Evolutionary conservation across 1,140 invertebrate genomes (phyloP), one percentile per base, ranked within the genome.

Genomic region (Drosophila virilis): DNA sequence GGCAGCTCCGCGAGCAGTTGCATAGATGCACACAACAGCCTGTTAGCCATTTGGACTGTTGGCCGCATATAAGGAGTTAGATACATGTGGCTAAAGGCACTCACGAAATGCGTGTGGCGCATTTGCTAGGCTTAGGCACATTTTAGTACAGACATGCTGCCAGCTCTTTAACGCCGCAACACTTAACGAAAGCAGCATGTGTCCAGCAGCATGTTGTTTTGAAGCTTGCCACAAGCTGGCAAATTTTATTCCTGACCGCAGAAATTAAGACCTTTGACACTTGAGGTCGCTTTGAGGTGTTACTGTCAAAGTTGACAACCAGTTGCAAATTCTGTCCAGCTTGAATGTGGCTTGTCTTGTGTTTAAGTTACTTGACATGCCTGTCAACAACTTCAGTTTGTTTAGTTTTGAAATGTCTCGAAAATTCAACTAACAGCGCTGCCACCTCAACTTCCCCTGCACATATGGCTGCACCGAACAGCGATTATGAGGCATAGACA

Each of bases 181-280:
- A 80, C 68, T 80, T 64, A 22, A 77, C 73, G 78, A 73, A 73
- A 4, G 67, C 67, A 38, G 7, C 77, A 65, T 71, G 10, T 12
- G 51, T 8, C 12, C 8, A 22, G 33, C 40, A 8, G 8, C 40
- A 4, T 28, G 8, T 22, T 35, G 57, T n/a, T 5, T 8, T 12
- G n/a, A 2, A 51, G 13, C 32, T 40, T 60, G 57, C 33, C 8
- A 54, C 22, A 28, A 28, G 8, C 15, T 8, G 12, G 7, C 22
- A 35, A n/a, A 6, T 8, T 15, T 0, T 13, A n/a, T 28, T 13
- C 13, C 1, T 1, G 12, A 42, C 12, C 40, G 33, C 51, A 13
- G n/a, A 35, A 7, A 13, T n/a, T 13, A 52, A 13, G 50, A 52
- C 50, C n/a, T 35, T 33, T 37, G 48, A 10, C 50, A 37, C 13